phyloP scores from a whole-genome alignment of 2,797 vertebrate species.

The Hemitrygon akajei region DNA sequence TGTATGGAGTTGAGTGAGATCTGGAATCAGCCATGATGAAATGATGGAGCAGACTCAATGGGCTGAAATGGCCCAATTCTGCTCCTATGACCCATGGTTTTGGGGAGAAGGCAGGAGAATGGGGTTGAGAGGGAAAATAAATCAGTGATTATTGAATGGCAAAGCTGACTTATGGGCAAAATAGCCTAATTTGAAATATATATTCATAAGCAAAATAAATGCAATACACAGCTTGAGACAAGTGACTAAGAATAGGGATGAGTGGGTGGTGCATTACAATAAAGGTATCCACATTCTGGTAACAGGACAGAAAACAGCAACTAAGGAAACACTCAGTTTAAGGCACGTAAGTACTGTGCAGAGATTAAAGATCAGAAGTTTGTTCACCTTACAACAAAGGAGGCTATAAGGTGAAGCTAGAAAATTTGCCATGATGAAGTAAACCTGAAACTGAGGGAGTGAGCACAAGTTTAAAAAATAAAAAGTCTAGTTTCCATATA shows the following conservation, averaged over 20 bases:
- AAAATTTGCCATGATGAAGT: neutral
- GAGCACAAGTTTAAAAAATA: neutral
- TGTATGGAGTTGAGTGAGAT: too few species aligned
- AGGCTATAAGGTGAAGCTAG: neutral
- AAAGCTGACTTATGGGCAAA: too few species aligned
- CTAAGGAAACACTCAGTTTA: neutral
- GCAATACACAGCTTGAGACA: neutral
- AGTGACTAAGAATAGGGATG: neutral
- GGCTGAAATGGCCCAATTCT: too few species aligned
- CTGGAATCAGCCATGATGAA: too few species aligned
- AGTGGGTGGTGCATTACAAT: neutral
- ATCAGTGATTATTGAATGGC: too few species aligned
- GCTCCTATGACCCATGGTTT: too few species aligned
- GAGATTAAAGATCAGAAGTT: neutral
- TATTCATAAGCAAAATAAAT: neutral
- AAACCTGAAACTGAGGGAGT: neutral
- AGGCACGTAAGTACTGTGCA: neutral
- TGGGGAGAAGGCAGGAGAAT: too few species aligned
- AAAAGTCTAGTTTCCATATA: neutral
- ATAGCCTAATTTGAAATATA: neutral
- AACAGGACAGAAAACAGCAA: neutral
- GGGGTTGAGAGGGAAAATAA: too few species aligned
- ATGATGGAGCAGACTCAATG: too few species aligned
- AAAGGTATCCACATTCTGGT: neutral
- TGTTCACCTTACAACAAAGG: neutral